Evolutionary conservation across 2,113 vertebrate species (phyloP).

Genomic region (Typhlomys cinereus): DNA sequence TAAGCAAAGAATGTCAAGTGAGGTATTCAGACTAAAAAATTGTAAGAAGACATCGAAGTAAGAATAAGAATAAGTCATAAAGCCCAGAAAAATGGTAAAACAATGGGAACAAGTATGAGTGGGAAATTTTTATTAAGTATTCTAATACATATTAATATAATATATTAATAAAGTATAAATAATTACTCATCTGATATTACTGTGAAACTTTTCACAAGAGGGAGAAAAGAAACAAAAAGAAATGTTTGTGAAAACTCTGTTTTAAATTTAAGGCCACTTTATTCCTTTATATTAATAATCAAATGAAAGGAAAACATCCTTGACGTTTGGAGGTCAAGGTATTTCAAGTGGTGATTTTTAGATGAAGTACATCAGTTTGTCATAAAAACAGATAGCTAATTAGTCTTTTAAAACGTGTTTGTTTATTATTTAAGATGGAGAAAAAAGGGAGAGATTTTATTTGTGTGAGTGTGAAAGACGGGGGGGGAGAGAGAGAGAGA

Average conservation of each 20-base stretch:
- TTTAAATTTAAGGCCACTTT: neutral
- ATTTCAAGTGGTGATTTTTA: neutral
- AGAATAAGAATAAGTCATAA: neutral
- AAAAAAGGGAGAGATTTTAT: no score
- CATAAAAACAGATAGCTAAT: neutral
- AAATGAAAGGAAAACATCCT: neutral
- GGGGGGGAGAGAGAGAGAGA: no score
- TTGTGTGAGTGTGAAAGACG: no score
- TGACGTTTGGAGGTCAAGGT: neutral
- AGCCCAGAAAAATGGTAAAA: neutral
- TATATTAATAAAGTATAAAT: neutral
- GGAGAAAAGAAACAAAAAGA: no score
- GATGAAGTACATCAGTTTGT: neutral
- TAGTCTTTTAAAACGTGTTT: neutral
- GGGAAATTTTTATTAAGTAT: neutral
- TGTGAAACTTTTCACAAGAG: neutral
- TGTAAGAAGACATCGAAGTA: neutral
- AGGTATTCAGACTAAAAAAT: neutral
- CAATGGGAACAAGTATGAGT: neutral
- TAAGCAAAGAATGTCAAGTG: neutral
- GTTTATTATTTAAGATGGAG: no score
- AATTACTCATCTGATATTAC: neutral
- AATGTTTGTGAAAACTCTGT: neutral
- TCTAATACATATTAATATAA: slow-evolving; percentile 13
- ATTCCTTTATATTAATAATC: neutral